phyloP scores from a whole-genome alignment of 2,888 invertebrate genomes.

The Sphaeridia pumilis region DNA sequence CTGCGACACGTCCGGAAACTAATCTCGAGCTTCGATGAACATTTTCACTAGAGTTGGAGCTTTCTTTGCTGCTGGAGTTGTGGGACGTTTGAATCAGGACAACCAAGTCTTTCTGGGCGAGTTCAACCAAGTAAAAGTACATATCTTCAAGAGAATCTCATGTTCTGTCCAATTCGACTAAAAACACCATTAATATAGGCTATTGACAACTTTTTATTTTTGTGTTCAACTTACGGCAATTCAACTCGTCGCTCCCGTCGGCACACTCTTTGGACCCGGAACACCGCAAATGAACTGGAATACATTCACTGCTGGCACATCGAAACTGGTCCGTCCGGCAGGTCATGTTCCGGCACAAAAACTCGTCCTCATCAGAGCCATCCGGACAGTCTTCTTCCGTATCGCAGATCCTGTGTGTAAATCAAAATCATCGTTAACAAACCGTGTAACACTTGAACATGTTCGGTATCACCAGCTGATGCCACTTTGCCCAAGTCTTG shows the following conservation, averaged over 20 bases:
- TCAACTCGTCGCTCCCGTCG: slow-evolving; percentile 74
- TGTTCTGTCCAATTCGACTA: no score
- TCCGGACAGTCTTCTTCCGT: slow-evolving; percentile 71
- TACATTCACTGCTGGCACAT: slow-evolving; percentile 64
- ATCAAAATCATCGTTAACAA: not conserved
- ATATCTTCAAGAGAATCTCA: no score
- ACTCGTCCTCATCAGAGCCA: slow-evolving; percentile 57
- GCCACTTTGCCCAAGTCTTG: no score
- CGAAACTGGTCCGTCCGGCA: slow-evolving; percentile 79
- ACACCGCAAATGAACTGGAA: slow-evolving; percentile 64
- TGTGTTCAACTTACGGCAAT: slow-evolving; percentile 69
- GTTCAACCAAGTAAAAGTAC: no score
- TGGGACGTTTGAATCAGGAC: no score
- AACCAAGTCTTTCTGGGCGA: no score
- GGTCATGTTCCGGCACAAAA: slow-evolving; percentile 57
- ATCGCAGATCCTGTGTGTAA: slow-evolving; percentile 51
- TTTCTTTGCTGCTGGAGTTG: no score
- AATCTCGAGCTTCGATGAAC: no score
- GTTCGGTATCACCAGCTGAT: not conserved
- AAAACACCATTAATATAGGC: no score
- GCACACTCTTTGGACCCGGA: slow-evolving; percentile 68
- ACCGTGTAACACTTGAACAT: not conserved
- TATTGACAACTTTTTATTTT: not conserved
- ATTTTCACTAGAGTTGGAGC: no score
- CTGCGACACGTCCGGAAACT: no score